Evolutionary conservation across 1,140 invertebrate species (phyloP), one percentile per base, ranked within the genome.

Genomic region (Drosophila baimaii): DNA sequence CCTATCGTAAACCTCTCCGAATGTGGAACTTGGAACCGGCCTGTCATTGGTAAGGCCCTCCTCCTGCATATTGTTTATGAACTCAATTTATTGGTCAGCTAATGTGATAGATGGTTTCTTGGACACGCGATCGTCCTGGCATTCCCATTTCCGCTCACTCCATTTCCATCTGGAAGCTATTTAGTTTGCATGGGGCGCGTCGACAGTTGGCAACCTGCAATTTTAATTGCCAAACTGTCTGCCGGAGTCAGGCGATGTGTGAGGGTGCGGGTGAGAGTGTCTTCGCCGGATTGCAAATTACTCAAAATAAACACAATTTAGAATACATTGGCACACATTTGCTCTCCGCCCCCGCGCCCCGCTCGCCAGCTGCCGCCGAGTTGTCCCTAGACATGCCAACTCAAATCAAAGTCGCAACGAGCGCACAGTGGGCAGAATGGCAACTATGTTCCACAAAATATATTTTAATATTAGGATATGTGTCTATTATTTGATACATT

Each of bases 281-380:
- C 29, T 35, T 41, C 13, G 52, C 29, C 29, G 43, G 46, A 79
- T 75, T 61, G 65, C 49, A 66, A 88, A 86, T 86, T 86, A 88
- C 79, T 79, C 66, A 88, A 88, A 86, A 86, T 86, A 86, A 86
- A 86, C 74, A 86, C 56, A 79, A 86, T 86, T 86, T 86, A 79
- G 83, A 79, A 66, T 80, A 66, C 61, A 68, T 77, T 77, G 73
- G 74, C 73, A 69, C 73, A 76, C 73, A 76, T 76, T 76, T 64
- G 57, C 25, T 35, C 27, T 29, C n/a, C 17, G 25, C 27, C 19
- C 43, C 37, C 25, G 5, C 41, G 46, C 46, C 25, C 56, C 33
- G 25, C n/a, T n/a, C n/a, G n/a, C n/a, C 33, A 56, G 69, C 54
- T 39, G 55, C 63, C 57, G 62, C 47, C 49, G 62, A 86, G 79